Conservation (phyloP, 2,888 invertebrate genomes). For the Drosophila acutilabella region DNA sequence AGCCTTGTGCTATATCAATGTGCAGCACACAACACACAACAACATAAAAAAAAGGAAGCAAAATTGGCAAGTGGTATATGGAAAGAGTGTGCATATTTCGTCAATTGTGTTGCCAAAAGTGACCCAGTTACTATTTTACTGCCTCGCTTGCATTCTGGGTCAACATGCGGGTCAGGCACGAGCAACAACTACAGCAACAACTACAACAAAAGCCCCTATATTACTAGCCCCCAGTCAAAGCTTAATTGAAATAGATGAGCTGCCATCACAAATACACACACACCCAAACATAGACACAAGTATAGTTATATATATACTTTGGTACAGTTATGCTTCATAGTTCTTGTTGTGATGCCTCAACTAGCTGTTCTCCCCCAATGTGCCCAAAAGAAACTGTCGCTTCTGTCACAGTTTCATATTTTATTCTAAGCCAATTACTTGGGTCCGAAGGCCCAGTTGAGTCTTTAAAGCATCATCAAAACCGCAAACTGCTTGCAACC, state of each 20-base stretch:
- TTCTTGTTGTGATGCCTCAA: conserved; percentile 32
- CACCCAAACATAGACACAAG: too few relatives aligned
- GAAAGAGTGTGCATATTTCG: conserved; percentile 38
- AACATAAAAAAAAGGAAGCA: conserved; percentile 7
- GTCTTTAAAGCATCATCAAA: conserved; percentile 48
- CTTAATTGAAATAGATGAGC: conserved; percentile 75
- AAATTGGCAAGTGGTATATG: conserved; percentile 20
- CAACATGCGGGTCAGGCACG: conserved; percentile 55
- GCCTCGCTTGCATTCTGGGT: conserved; percentile 70
- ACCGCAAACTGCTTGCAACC: conserved; percentile 31
- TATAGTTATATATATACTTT: conserved; percentile 21
- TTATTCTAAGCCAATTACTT: conserved; percentile 74
- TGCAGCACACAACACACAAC: conserved; percentile 12
- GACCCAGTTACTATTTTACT: conserved; percentile 62
- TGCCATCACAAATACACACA: conserved; percentile 37
- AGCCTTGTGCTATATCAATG: conserved; percentile 54
- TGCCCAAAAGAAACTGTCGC: conserved; percentile 35
- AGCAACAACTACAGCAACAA: conserved; percentile 13
- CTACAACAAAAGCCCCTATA: conserved; percentile 26
- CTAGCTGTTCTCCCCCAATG: conserved; percentile 32
- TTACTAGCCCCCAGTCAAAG: conserved; percentile 51
- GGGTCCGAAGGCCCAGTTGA: conserved; percentile 40
- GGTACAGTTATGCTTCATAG: conserved; percentile 60
- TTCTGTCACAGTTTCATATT: conserved; percentile 59
- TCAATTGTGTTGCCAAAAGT: conserved; percentile 42